Evolutionary conservation across 2,113 vertebrate species (phyloP), one percentile per base, ranked within the genome.

Genomic region (Tychaedon coryphoeus): DNA sequence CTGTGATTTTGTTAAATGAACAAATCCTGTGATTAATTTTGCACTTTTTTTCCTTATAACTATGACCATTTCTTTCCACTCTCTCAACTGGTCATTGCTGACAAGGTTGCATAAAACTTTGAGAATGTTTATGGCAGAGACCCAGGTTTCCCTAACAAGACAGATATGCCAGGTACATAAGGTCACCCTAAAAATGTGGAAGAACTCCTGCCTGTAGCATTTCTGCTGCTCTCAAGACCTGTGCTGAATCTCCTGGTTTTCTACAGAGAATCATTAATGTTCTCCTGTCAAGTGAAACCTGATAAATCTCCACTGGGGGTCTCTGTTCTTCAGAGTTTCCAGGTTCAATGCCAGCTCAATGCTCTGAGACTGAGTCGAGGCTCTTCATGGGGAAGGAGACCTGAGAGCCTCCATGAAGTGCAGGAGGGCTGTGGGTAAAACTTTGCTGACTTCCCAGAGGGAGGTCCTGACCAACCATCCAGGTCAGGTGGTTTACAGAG

Each of bases 301-400:
- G 34, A 61, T 23, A 56, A 48, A 69, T 56, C 53, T 78, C 66
- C 54, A 75, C 85, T 85, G 88, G 31, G 17, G 50, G 43, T 93
- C 87, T 95, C 87, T 67, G 53, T 61, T 82, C 85, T 75, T 94
- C 73, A 66, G 70, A 64, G 53, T 56, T 89, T 56, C 54, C 73
- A 48, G n/a, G 14, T 74, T 50, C 43, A 48, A 22, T 10, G 34
- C 18, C 73, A 64, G 16, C n/a, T 85, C 34, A 25, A 4, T 54
- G 36, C 5, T 28, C 48, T 16, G 34, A 71, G 38, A n/a, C 26
- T 36, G 48, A 48, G 36, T 31, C 0, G 0, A 71, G 34, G 61
- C 28, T 62, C 87, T 67, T 54, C n/a, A 13, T 29, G 3, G 14
- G 14, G 19, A 89, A 57, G 16, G 25, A 86, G 29, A 34, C 28